Conservation (phyloP, 2,888 invertebrate species). For the Ypsolopha scabrella region DNA sequence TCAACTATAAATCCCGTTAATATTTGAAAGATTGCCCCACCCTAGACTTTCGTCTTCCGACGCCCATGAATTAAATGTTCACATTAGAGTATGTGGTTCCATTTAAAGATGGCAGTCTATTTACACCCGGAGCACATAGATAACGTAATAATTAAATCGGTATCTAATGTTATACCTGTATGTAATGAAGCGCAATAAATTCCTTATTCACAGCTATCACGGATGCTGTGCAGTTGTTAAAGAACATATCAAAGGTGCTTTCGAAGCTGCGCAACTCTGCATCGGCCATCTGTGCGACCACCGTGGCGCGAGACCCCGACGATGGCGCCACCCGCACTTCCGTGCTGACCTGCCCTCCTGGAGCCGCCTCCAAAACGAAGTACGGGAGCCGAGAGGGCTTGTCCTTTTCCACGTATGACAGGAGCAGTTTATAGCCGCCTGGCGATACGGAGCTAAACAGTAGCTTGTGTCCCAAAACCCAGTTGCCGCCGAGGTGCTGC, state of each 20-base stretch:
- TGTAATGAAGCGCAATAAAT: constrained; percentile 55
- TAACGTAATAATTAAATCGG: too few relatives aligned
- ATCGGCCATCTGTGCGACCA: constrained; percentile 52
- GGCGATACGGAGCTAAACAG: constrained; percentile 61
- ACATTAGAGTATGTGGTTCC: too few relatives aligned
- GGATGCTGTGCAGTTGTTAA: constrained; percentile 44
- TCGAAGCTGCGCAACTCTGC: constrained; percentile 53
- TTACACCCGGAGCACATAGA: too few relatives aligned
- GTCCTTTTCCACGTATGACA: constrained; percentile 45
- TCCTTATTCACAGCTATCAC: constrained; percentile 57
- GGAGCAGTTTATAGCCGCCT: constrained; percentile 51
- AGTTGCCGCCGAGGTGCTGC: constrained; percentile 38
- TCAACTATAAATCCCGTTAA: too few relatives aligned
- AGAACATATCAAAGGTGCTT: constrained; percentile 53
- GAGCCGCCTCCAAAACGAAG: constrained; percentile 60
- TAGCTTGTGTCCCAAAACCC: constrained; percentile 52
- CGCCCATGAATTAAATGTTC: too few relatives aligned
- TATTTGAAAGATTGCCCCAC: too few relatives aligned
- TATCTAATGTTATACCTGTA: constrained; percentile 30
- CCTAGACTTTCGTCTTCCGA: too few relatives aligned
- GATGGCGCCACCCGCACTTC: constrained; percentile 53
- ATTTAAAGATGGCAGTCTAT: too few relatives aligned
- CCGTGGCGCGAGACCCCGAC: constrained; percentile 38
- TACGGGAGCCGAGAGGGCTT: constrained; percentile 43
- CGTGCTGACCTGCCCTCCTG: constrained; percentile 58